Conservation (phyloP, 2,888 invertebrate species). For the Platerodrilus igneus region DNA sequence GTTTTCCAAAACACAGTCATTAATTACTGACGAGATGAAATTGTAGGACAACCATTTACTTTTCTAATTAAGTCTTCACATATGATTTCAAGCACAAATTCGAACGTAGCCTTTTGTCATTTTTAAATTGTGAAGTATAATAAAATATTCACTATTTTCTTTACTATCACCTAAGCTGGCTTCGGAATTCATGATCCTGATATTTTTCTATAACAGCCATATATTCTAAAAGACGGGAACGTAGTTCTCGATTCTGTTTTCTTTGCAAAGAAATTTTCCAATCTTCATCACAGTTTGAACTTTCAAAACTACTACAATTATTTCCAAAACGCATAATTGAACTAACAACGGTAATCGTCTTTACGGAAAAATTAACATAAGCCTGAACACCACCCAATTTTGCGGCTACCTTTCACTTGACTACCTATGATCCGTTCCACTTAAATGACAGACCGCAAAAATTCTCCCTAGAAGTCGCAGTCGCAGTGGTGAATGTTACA, state of each 20-base stretch:
- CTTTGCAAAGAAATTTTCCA: background rate
- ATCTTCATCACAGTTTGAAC: conserved; percentile 3
- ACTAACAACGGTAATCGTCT: too few species aligned
- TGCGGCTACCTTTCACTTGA: background rate
- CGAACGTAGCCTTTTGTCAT: conserved; percentile 1
- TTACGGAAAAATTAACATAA: too few species aligned
- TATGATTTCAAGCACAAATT: conserved; percentile 1
- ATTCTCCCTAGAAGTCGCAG: too few species aligned
- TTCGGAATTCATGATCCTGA: conserved; percentile 12
- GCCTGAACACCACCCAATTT: too few species aligned
- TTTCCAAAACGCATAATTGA: background rate
- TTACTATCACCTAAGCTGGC: conserved; percentile 9
- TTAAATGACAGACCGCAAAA: background rate
- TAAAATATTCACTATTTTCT: too few species aligned
- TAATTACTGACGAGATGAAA: conserved; percentile 14
- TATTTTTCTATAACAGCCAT: background rate
- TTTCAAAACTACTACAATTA: background rate
- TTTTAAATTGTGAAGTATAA: conserved; percentile 1
- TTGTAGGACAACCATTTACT: conserved; percentile 14
- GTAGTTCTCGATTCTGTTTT: background rate
- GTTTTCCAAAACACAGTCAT: conserved; percentile 22
- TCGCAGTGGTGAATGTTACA: background rate
- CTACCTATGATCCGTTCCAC: background rate
- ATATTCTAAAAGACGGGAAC: background rate
- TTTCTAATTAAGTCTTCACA: conserved; percentile 1